A percentile compares a stretch with the other conserved stretches of the same genome.
Evolutionary conservation across 2,797 vertebrate species (phyloP).

Genomic region (Petrocephalus sullivani): DNA sequence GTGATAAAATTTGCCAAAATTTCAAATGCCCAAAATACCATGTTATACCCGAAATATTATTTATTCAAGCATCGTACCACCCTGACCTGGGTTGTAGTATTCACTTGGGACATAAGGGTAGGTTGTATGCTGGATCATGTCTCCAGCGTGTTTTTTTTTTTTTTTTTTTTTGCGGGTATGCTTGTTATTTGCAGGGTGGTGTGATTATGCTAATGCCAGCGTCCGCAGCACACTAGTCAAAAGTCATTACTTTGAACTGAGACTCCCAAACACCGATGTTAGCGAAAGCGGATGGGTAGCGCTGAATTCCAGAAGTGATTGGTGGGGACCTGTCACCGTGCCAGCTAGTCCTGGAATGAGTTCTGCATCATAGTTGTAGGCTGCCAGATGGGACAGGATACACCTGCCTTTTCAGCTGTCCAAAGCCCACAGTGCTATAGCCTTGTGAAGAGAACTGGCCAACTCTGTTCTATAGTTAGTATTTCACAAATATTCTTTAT

Average conservation of each 20-base stretch:
- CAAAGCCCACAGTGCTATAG: neutral
- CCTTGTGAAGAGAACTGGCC: neutral
- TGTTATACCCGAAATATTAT: neutral
- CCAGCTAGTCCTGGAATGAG: slow-evolving; percentile 30
- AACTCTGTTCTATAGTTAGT: neutral
- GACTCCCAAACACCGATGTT: neutral
- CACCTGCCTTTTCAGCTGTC: neutral
- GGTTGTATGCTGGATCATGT: neutral
- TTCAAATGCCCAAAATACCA: neutral
- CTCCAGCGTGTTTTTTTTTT: neutral
- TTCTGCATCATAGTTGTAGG: neutral
- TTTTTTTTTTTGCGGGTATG: neutral
- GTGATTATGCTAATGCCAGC: neutral
- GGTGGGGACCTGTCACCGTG: slow-evolving; percentile 25
- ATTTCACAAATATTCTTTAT: neutral
- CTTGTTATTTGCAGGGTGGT: neutral
- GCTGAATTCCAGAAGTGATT: slow-evolving; percentile 48
- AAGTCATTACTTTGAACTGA: neutral
- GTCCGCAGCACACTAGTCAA: neutral
- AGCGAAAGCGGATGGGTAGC: slow-evolving; percentile 19
- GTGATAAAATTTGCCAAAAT: neutral
- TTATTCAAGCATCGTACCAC: neutral
- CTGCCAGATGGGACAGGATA: neutral
- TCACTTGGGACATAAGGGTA: neutral
- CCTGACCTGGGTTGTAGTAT: neutral